These are phyloP conservation scores for Rhynchonema sp. DNA, from an alignment of 2,888 invertebrate species.

Conservation along the genomic window DNA sequence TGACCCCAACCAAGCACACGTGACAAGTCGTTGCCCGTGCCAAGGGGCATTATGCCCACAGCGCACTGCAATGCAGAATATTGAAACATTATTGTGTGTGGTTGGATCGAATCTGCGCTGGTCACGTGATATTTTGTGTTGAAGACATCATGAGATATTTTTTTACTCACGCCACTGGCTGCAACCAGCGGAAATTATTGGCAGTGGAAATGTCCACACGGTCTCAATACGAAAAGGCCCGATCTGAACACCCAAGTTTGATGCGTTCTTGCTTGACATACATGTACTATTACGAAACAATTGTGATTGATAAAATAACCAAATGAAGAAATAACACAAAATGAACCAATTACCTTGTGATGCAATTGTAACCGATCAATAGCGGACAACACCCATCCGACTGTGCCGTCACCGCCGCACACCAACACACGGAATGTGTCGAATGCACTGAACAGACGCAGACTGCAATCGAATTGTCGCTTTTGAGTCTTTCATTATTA, in stretches of 20 bases:
- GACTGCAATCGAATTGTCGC: conserved; percentile 30
- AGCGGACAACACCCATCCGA: conserved; percentile 91
- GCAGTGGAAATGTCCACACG: too few relatives aligned
- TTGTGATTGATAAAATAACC: too few relatives aligned
- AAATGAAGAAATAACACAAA: not conserved
- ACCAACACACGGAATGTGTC: conserved; percentile 85
- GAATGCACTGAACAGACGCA: conserved; percentile 76
- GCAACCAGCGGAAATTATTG: too few relatives aligned
- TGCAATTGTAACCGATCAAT: conserved; percentile 76
- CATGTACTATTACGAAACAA: too few relatives aligned
- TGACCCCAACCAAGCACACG: conserved; percentile 89
- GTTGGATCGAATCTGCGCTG: too few relatives aligned
- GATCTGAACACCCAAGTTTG: too few relatives aligned
- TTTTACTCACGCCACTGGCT: too few relatives aligned
- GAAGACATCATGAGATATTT: too few relatives aligned
- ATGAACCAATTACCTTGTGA: conserved; percentile 14
- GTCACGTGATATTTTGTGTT: too few relatives aligned
- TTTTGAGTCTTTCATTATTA: not conserved
- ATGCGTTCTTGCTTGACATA: too few relatives aligned
- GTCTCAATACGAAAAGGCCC: too few relatives aligned
- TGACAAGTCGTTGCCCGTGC: conserved; percentile 88
- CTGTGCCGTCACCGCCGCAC: conserved; percentile 91
- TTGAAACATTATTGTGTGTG: too few relatives aligned
- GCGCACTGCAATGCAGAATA: conserved; percentile 67
- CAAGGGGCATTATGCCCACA: conserved; percentile 78